Evolutionary conservation across 2,797 vertebrate species (phyloP), one percentile per base, ranked within the genome.

Genomic region (Helostoma temminkii): DNA sequence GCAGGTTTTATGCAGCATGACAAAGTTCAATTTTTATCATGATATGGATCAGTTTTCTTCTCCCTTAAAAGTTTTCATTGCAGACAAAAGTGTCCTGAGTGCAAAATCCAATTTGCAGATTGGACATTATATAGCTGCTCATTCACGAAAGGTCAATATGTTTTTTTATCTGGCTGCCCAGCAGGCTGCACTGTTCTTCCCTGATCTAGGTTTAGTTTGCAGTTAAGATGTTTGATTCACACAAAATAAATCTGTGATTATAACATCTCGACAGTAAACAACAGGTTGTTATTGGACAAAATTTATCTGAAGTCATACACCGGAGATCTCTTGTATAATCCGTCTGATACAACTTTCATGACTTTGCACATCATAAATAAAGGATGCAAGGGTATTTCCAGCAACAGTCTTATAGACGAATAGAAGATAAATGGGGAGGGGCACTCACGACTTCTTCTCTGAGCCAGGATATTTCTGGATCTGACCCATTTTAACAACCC

Each of bases 401-500:
- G 62, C 64, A 66, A 45, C 59, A 57, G 54, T 80, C 39, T 63
- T 26, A 65, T 0, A n/a, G 60, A 46, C 56, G 66, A 22, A 50
- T 56, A 66, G 56, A 60, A 62, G 63, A 76, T 7, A 64, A 72
- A 65, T 65, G 28, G 57, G 76, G 76, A 83, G 73, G 83, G 79
- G 58, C 14, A 14, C 59, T 66, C 53, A 73, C 36, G 43, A 79
- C 82, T 74, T 80, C 72, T 78, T 86, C 65, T 78, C 60, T 25
- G 64, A 86, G 80, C 72, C 55, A 62, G 72, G 88, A 88, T 92
- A 92, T 93, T 93, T 93, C 82, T 71, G 81, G 91, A 88, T 24
- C 78, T 92, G 92, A 93, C 91, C 91, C 83, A 92, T 74, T 93
- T 93, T 81, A 84, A 77, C 67, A 71, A 57, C 74, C 58, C 12